These are phyloP conservation scores for Macroglossus sobrinus DNA, from an alignment of 2,113 vertebrate genomes.

Conservation along the genomic window DNA sequence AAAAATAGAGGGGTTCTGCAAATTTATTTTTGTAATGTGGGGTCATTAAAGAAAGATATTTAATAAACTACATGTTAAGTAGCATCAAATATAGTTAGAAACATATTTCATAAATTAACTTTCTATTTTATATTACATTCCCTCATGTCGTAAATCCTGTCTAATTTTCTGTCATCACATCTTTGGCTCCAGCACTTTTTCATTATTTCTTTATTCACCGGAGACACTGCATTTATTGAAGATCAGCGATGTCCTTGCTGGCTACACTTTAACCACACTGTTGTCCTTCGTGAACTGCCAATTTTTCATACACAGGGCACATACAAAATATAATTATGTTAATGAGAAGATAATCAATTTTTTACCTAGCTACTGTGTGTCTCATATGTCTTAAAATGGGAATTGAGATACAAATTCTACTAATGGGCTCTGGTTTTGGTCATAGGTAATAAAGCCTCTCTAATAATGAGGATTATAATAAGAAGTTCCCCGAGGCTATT, in stretches of 20 bases:
- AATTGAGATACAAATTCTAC: neutral
- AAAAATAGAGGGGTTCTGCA: neutral
- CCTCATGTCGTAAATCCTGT: neutral
- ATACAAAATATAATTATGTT: neutral
- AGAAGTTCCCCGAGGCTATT: neutral
- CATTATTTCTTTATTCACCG: neutral
- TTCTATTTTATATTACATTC: neutral
- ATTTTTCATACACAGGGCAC: neutral
- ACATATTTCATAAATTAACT: neutral
- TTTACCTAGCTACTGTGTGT: neutral
- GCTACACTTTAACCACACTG: no score
- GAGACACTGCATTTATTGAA: neutral
- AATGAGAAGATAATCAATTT: neutral
- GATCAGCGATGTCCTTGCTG: neutral
- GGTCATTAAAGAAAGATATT: neutral
- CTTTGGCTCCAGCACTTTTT: neutral
- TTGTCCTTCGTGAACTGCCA: neutral
- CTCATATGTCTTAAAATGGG: neutral
- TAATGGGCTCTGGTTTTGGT: neutral
- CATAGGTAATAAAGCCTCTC: neutral
- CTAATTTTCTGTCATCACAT: neutral
- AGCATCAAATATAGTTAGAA: neutral
- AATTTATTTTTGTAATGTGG: neutral
- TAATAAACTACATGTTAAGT: neutral
- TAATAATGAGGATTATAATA: neutral